Conservation (phyloP, 2,113 vertebrate species). For the Coturnix japonica region DNA sequence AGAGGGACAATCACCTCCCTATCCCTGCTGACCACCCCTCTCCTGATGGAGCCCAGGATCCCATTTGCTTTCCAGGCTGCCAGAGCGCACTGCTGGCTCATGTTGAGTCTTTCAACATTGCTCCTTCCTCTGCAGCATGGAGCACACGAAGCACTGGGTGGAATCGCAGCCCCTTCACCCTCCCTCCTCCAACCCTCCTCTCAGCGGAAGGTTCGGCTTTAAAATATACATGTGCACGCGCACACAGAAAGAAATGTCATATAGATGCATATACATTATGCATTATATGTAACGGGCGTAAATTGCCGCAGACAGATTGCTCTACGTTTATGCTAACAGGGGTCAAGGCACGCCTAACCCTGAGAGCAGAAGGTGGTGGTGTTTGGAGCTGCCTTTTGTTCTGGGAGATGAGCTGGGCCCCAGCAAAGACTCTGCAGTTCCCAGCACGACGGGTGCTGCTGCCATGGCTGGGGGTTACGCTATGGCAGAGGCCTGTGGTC, state of each 20-base stretch:
- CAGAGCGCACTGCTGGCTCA: no score
- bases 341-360: conserved; percentile 64
- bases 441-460: not conserved
- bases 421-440: conserved; percentile 5
- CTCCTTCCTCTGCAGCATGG: not conserved
- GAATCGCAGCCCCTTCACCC: not conserved
- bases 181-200: not conserved
- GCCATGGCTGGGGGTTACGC: not conserved
- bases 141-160: not conserved
- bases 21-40: no score
- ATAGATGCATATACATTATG: not conserved
- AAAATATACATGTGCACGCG: not conserved
- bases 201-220: not conserved
- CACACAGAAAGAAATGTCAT: not conserved
- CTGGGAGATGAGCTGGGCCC: conserved; percentile 50
- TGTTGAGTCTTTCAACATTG: no score
- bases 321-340: conserved; percentile 60
- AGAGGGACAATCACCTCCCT: no score
- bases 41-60: no score
- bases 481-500: conserved; percentile 40
- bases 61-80: no score
- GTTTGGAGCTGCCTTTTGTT: conserved; percentile 70
- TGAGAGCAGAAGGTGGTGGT: conserved; percentile 70
- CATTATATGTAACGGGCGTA: conserved; percentile 34
- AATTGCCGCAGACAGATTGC: conserved; percentile 61